Evolutionary conservation across 1,140 invertebrate genomes (phyloP).

Genomic region (Phymorhynchus buccinoides): DNA sequence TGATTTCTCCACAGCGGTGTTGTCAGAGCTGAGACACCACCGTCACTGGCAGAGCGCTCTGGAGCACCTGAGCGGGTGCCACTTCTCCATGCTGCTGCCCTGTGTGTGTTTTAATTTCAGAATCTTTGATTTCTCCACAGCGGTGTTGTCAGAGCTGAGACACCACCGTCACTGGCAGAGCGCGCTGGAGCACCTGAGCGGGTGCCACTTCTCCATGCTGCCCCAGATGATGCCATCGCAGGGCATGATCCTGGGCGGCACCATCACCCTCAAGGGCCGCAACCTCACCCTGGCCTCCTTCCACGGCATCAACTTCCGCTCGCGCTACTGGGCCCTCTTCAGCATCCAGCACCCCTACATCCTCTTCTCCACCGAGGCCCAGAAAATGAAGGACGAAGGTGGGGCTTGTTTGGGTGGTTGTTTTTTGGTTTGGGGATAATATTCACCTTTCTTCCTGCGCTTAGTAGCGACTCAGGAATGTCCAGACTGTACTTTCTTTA

Average conservation of each 20-base stretch:
- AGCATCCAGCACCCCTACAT: conserved; percentile 95
- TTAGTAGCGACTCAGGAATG: too few relatives aligned
- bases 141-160: conserved; percentile 67
- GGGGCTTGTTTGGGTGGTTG: not conserved
- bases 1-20: conserved; percentile 42
- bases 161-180: conserved; percentile 95
- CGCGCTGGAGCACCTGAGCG: conserved; percentile 82
- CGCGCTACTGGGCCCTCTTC: conserved; percentile 97
- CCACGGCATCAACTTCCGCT: conserved; percentile 97
- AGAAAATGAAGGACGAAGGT: conserved; percentile 74
- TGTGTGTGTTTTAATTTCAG: too few relatives aligned
- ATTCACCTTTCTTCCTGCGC: too few relatives aligned
- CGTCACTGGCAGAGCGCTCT: conserved; percentile 92
- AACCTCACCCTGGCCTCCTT: conserved; percentile 95
- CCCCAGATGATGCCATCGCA: conserved; percentile 79
- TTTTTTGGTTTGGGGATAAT: not conserved
- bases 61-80: conserved; percentile 80
- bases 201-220: conserved; percentile 82
- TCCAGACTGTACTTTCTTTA: too few relatives aligned
- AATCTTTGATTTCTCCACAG: conserved; percentile 25
- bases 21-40: conserved; percentile 80
- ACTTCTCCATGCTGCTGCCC: conserved; percentile 84
- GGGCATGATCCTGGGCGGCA: conserved; percentile 90
- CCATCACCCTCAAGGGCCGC: conserved; percentile 86
- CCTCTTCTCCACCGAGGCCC: conserved; percentile 94